Percentiles rank a stretch among this genome's conserved stretches.
Evolutionary conservation across 2,888 invertebrate species (phyloP).

Genomic region (Hydroisotoma schaefferi): DNA sequence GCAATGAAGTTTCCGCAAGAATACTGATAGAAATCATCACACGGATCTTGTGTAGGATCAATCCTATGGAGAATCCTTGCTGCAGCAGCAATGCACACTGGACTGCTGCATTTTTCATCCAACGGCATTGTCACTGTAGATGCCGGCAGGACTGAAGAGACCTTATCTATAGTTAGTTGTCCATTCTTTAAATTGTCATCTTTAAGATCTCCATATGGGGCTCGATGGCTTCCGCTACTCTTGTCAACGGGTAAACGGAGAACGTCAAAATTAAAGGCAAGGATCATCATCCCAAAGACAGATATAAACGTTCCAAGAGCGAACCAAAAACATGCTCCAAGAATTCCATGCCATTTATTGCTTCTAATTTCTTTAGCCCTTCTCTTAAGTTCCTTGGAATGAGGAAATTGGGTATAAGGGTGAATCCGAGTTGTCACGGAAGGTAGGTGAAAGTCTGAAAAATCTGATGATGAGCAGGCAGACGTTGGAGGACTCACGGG

Average conservation of each 20-base stretch:
- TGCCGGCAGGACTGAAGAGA: no score
- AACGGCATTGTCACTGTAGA: no score
- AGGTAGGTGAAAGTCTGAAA: constrained; percentile 40
- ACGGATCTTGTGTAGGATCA: constrained; percentile 50
- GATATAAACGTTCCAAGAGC: constrained; percentile 17
- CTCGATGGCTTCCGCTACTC: no score
- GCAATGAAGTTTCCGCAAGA: constrained; percentile 52
- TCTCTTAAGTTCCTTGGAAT: constrained; percentile 5
- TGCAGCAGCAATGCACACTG: constrained; percentile 50
- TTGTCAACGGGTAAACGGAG: not conserved
- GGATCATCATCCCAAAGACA: constrained; percentile 16
- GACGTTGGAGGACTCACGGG: constrained; percentile 39
- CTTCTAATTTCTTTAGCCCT: constrained; percentile 11
- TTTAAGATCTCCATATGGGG: no score
- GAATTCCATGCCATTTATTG: not conserved
- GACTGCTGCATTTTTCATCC: constrained; percentile 46
- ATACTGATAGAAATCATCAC: constrained; percentile 52
- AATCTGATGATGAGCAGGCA: constrained; percentile 31
- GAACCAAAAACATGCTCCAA: constrained; percentile 21
- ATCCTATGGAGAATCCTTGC: constrained; percentile 51
- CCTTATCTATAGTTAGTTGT: not conserved
- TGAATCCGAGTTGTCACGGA: constrained; percentile 36
- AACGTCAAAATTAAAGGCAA: not conserved
- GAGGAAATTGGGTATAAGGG: constrained; percentile 25
- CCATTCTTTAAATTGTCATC: not conserved